Percentiles rank a stretch among this genome's conserved stretches.
Evolutionary conservation across 2,888 invertebrate genomes (phyloP).

Genomic region (Podabrus alpinus): DNA sequence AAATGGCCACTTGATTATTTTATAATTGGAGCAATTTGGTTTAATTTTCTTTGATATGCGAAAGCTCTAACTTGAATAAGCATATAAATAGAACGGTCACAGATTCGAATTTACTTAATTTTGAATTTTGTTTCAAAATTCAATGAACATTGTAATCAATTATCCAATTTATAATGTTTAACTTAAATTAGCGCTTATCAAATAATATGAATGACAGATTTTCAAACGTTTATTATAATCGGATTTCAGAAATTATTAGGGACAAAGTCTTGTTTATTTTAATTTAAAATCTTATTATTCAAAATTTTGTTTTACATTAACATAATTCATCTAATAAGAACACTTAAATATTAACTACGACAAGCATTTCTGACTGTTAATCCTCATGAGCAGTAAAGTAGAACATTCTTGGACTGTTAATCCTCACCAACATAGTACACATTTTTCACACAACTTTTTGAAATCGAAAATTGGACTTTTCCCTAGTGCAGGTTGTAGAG

Average conservation of each 20-base stretch:
- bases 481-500: no score
- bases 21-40: neutral
- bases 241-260: neutral
- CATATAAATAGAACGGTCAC: neutral
- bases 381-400: no score
- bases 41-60: constrained; percentile 3
- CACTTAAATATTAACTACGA: neutral
- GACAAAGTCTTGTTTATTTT: neutral
- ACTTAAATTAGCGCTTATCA: neutral
- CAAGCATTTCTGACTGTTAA: neutral
- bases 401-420: no score
- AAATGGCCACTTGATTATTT: neutral
- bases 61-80: constrained; percentile 2
- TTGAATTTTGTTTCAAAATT: neutral
- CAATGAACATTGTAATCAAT: neutral
- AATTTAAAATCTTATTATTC: neutral
- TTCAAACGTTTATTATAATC: neutral
- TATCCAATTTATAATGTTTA: neutral
- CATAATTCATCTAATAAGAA: neutral
- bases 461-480: no score
- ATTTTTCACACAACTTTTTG: no score
- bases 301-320: neutral
- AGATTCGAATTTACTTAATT: neutral
- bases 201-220: neutral
- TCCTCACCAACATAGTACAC: no score